Conservation (phyloP, 1,140 invertebrate genomes). For the Drosophila sturtevanti region DNA sequence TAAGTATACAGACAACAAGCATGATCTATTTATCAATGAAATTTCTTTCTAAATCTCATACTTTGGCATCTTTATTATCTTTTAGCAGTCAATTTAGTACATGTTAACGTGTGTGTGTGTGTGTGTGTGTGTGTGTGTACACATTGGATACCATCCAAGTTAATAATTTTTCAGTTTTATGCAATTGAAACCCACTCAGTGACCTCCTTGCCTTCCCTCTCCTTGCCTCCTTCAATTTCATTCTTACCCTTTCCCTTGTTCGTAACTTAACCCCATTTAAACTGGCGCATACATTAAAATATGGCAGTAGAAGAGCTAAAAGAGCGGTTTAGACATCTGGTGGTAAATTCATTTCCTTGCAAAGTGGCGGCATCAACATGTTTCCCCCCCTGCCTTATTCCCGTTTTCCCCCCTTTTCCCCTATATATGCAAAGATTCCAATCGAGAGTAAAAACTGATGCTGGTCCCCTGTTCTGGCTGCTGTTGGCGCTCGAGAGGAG, state of each 20-base stretch:
- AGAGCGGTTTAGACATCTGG: constrained; percentile 34
- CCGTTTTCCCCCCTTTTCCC: too few relatives aligned
- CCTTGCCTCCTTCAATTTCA: too few relatives aligned
- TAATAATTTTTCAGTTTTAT: constrained; percentile 52
- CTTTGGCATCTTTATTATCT: constrained; percentile 25
- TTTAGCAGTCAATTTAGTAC: constrained; percentile 34
- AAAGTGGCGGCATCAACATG: constrained; percentile 61
- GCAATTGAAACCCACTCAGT: constrained; percentile 60
- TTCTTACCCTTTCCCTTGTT: neutral
- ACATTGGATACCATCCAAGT: constrained; percentile 37
- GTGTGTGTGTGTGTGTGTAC: constrained; percentile 14
- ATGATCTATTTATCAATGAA: neutral
- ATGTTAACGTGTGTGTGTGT: constrained; percentile 13
- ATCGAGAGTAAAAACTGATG: constrained; percentile 25
- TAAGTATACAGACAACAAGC: neutral
- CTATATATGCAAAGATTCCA: too few relatives aligned
- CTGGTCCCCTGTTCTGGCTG: constrained; percentile 18
- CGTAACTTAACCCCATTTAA: constrained; percentile 72
- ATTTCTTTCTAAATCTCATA: neutral
- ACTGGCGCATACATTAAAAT: constrained; percentile 41
- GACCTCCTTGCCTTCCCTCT: too few relatives aligned
- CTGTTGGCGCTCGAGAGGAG: constrained; percentile 31
- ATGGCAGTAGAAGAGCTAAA: constrained; percentile 24
- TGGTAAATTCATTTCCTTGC: constrained; percentile 66
- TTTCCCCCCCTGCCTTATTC: too few relatives aligned